Evolutionary conservation across 2,888 invertebrate genomes (phyloP).

Genomic region (Maniola hyperantus): DNA sequence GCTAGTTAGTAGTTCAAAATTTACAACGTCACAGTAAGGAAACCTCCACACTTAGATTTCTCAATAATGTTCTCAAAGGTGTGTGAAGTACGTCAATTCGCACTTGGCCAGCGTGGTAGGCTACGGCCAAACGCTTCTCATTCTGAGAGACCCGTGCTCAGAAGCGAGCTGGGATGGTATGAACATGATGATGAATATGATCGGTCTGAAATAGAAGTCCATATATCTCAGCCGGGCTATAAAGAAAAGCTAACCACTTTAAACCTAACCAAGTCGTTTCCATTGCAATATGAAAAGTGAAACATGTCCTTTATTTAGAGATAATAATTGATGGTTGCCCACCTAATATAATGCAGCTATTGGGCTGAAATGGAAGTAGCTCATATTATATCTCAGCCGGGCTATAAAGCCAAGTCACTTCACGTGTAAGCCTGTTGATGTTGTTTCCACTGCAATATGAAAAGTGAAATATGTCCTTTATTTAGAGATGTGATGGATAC

Average conservation of each 20-base stretch:
- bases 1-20: too few relatives aligned
- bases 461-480: slow-evolving; percentile 9
- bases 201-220: background rate
- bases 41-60: too few relatives aligned
- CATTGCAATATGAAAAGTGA: slow-evolving; percentile 12
- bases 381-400: slow-evolving; percentile 24
- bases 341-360: background rate
- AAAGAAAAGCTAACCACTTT: slow-evolving; percentile 39
- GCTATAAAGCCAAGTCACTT: slow-evolving; percentile 40
- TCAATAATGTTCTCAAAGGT: too few relatives aligned
- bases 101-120: too few relatives aligned
- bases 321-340: background rate
- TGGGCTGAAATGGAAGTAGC: slow-evolving; percentile 8
- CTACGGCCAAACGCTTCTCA: too few relatives aligned
- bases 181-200: background rate
- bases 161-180: too few relatives aligned
- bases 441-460: slow-evolving; percentile 25
- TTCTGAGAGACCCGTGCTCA: too few relatives aligned
- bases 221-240: slow-evolving; percentile 32
- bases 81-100: too few relatives aligned
- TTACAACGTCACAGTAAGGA: too few relatives aligned
- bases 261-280: slow-evolving; percentile 29
- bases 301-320: slow-evolving; percentile 9
- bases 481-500: slow-evolving; percentile 16
- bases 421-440: slow-evolving; percentile 29